Percentiles rank a stretch among this genome's conserved stretches.
Evolutionary conservation across 2,113 vertebrate species (phyloP).

Genomic region (Macaca nemestrina): DNA sequence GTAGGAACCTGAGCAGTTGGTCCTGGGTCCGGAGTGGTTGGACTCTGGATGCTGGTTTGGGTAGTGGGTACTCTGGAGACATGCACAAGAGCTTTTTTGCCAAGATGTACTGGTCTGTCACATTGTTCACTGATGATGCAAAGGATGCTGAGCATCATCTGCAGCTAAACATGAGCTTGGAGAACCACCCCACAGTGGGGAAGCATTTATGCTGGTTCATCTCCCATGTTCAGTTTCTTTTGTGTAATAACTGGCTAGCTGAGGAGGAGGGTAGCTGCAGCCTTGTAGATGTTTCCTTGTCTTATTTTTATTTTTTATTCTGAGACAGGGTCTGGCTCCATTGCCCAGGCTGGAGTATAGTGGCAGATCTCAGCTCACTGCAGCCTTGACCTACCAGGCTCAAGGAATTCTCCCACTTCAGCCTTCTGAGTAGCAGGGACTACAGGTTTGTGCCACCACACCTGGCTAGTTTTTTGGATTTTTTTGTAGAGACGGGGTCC

Average conservation of each 20-base stretch:
- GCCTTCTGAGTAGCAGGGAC: no score
- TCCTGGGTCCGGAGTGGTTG: not conserved
- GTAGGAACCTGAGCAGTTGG: not conserved
- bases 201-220: not conserved
- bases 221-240: not conserved
- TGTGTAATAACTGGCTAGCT: not conserved
- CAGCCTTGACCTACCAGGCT: no score
- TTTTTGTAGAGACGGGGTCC: no score
- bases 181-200: not conserved
- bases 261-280: not conserved
- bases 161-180: not conserved
- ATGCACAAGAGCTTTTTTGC: not conserved
- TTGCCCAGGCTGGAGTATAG: no score
- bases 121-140: not conserved
- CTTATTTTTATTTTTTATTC: no score
- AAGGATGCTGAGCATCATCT: not conserved
- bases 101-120: not conserved
- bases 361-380: no score
- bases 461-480: no score
- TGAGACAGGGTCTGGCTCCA: no score
- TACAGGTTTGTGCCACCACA: no score
- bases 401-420: no score
- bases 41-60: not conserved
- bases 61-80: not conserved
- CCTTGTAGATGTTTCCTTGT: not conserved